phyloP scores from a whole-genome alignment of 2,113 vertebrate genomes.

The Mesembrinibis cayennensis region DNA sequence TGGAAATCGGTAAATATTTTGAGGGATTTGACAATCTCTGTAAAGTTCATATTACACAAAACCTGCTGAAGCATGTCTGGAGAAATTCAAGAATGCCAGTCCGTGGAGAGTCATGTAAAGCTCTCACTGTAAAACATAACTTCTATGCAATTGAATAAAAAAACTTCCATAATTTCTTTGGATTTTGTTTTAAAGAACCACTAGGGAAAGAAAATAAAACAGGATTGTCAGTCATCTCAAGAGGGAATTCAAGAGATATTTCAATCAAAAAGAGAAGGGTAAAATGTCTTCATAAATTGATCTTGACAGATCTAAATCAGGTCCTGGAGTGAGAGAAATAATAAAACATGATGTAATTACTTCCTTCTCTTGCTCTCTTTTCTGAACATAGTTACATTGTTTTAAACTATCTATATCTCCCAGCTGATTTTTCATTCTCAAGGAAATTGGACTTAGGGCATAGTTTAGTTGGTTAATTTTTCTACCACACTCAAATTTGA shows the following conservation, averaged over 20 bases:
- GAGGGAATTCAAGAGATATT: background rate
- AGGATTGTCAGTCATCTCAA: background rate
- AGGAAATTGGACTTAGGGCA: background rate
- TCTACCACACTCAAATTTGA: background rate
- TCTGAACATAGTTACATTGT: background rate
- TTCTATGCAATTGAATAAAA: background rate
- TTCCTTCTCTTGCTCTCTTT: background rate
- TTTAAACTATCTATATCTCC: background rate
- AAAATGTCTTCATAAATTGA: background rate
- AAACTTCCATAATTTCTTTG: background rate
- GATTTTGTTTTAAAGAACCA: background rate
- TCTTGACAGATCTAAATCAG: background rate
- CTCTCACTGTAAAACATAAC: background rate
- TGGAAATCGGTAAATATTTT: background rate
- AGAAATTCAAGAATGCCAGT: background rate
- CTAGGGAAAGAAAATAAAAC: background rate
- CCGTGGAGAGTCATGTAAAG: background rate
- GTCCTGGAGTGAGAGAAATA: background rate
- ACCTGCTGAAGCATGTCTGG: background rate
- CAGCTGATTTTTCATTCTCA: background rate
- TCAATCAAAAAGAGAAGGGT: background rate
- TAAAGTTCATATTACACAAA: background rate
- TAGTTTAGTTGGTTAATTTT: background rate
- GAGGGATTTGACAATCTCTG: background rate
- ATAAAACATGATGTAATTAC: background rate